Percentiles rank a stretch among this genome's conserved stretches.
Evolutionary conservation across 2,113 vertebrate genomes (phyloP).

Genomic region (Xiphias gladius): DNA sequence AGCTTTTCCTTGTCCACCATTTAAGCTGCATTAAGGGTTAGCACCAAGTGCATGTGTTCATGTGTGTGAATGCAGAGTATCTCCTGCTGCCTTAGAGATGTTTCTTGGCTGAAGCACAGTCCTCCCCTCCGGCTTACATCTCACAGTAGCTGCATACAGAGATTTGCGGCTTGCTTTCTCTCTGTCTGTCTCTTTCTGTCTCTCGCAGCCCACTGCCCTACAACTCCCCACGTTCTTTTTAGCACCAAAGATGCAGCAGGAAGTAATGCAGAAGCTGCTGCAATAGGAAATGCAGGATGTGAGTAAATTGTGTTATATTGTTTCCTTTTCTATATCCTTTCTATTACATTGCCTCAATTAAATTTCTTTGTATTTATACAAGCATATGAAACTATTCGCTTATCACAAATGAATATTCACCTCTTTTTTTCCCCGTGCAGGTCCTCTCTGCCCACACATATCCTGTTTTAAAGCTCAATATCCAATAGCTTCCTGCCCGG

Average conservation of each 20-base stretch:
- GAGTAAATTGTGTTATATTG: background rate
- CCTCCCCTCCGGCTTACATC: slow-evolving; percentile 45
- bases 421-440: slow-evolving; percentile 34
- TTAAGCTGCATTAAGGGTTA: slow-evolving; percentile 60
- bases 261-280: background rate
- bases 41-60: background rate
- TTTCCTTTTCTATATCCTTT: background rate
- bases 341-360: background rate
- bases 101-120: slow-evolving; percentile 10
- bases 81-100: slow-evolving; percentile 17
- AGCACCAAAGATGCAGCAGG: slow-evolving; percentile 14
- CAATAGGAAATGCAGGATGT: slow-evolving; percentile 19
- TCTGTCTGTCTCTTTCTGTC: background rate
- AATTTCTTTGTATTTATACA: slow-evolving; percentile 7
- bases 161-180: slow-evolving; percentile 38
- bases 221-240: slow-evolving; percentile 19
- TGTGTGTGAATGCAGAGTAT: slow-evolving; percentile 18
- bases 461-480: slow-evolving; percentile 41
- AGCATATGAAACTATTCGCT: slow-evolving; percentile 30
- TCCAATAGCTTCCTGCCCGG: slow-evolving; percentile 56
- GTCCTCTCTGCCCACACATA: slow-evolving; percentile 60
- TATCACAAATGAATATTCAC: slow-evolving; percentile 38
- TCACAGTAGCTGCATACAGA: slow-evolving; percentile 33
- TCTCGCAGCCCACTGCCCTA: slow-evolving; percentile 38
- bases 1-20: slow-evolving; percentile 70